Conservation (phyloP, 2,113 vertebrate genomes). For the Channa argus region DNA sequence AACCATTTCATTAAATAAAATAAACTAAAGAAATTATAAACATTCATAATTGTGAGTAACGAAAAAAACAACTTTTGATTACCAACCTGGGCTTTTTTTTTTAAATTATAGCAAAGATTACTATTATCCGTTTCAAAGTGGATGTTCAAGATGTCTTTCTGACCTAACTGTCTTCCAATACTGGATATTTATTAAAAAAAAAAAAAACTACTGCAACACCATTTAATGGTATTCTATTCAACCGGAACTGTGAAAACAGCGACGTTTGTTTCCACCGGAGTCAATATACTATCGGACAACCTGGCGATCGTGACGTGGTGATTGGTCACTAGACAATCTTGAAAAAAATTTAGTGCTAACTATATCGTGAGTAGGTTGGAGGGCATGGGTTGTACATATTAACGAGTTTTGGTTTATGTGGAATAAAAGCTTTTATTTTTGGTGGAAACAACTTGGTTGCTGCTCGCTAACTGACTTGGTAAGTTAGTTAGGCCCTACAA, state of each 20-base stretch:
- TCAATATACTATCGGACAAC: conserved; percentile 19
- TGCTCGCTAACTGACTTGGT: conserved; percentile 35
- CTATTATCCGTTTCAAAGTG: no score
- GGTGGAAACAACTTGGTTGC: neutral
- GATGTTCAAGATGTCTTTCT: neutral
- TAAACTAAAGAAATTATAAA: no score
- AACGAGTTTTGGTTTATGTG: neutral
- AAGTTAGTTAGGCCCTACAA: conserved; percentile 60
- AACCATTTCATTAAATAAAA: no score
- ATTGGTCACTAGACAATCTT: conserved; percentile 44
- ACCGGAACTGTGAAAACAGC: conserved; percentile 24
- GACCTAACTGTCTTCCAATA: neutral
- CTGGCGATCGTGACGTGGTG: conserved; percentile 71
- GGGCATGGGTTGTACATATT: neutral
- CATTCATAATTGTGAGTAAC: no score
- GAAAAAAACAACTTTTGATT: no score
- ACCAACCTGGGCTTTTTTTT: no score
- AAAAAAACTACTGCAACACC: neutral
- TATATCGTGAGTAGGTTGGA: neutral
- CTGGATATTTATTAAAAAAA: no score
- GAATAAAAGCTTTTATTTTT: conserved; percentile 19
- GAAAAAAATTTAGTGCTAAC: conserved; percentile 1
- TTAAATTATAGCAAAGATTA: no score
- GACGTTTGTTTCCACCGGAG: conserved; percentile 44
- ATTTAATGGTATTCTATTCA: no score